Evolutionary conservation across 2,113 vertebrate genomes (phyloP).

Genomic region (Megaceryle maxima): DNA sequence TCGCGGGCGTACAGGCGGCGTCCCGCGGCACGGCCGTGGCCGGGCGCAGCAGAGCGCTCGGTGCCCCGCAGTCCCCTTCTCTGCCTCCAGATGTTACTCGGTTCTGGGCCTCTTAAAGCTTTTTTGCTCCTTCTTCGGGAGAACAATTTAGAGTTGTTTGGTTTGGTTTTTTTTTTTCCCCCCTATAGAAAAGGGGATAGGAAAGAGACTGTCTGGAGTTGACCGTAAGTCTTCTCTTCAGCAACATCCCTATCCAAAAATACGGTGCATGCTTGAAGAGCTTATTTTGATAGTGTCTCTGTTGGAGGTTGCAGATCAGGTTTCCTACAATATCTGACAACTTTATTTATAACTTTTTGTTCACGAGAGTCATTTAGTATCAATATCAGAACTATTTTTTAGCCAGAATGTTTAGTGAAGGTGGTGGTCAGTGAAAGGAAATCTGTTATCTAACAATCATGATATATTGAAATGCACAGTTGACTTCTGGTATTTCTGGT

Average conservation of each 20-base stretch:
- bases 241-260: background rate
- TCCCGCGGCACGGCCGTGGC: too few species aligned
- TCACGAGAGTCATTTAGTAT: background rate
- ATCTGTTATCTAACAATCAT: background rate
- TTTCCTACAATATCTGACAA: background rate
- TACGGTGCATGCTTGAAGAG: background rate
- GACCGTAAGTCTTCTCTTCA: rapidly evolving
- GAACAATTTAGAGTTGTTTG: background rate
- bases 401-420: rapidly evolving
- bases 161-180: too few species aligned
- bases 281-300: background rate
- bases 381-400: background rate
- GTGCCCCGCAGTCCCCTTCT: rapidly evolving
- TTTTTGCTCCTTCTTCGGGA: too few species aligned
- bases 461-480: rapidly evolving
- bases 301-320: background rate
- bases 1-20: background rate
- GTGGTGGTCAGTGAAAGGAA: rapidly evolving
- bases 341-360: background rate
- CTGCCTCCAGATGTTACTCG: background rate
- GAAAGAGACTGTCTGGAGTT: background rate
- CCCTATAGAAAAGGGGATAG: background rate
- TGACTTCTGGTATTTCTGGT: rapidly evolving
- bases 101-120: background rate
- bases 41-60: rapidly evolving